A percentile compares a stretch with the other conserved stretches of the same genome.
Conservation (phyloP, 2,888 invertebrate species). For the Folsomia candida region DNA sequence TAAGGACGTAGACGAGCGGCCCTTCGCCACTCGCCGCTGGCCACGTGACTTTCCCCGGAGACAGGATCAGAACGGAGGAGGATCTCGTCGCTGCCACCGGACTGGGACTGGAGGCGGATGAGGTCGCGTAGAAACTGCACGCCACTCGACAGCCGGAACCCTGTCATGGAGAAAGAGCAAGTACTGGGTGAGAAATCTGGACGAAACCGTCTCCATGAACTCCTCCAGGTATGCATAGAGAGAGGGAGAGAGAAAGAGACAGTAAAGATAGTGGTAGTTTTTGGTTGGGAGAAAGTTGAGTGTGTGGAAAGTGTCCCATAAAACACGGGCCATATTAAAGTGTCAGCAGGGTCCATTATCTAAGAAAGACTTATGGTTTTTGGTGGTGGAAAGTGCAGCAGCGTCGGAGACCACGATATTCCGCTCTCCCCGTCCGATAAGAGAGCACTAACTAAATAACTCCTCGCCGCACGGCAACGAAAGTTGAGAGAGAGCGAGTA, state of each 20-base stretch:
- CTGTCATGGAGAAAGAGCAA: constrained; percentile 57
- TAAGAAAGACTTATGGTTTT: not conserved
- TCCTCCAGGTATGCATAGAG: not conserved
- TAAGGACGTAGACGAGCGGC: constrained; percentile 64
- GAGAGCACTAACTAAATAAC: constrained; percentile 25
- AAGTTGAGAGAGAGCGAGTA: not conserved
- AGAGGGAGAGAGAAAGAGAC: not conserved
- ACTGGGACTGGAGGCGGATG: constrained; percentile 25
- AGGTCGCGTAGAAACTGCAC: constrained; percentile 63
- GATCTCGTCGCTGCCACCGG: constrained; percentile 34
- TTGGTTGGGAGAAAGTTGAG: not conserved
- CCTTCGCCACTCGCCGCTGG: constrained; percentile 56
- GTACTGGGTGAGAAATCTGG: no score
- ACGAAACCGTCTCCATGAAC: no score
- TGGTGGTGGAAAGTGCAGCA: not conserved
- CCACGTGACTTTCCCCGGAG: constrained; percentile 55
- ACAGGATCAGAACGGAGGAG: constrained; percentile 60
- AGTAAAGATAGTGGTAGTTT: not conserved
- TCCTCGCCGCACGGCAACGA: not conserved
- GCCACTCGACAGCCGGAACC: constrained; percentile 71
- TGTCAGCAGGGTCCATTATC: constrained; percentile 45
- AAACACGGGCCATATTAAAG: constrained; percentile 45
- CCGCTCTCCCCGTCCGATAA: no score
- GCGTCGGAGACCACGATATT: not conserved
- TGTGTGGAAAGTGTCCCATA: constrained; percentile 31